A percentile compares a stretch with the other conserved stretches of the same genome.
These are phyloP conservation scores for Deilephila elpenor DNA, from an alignment of 2,888 invertebrate species.

Conservation along the genomic window DNA sequence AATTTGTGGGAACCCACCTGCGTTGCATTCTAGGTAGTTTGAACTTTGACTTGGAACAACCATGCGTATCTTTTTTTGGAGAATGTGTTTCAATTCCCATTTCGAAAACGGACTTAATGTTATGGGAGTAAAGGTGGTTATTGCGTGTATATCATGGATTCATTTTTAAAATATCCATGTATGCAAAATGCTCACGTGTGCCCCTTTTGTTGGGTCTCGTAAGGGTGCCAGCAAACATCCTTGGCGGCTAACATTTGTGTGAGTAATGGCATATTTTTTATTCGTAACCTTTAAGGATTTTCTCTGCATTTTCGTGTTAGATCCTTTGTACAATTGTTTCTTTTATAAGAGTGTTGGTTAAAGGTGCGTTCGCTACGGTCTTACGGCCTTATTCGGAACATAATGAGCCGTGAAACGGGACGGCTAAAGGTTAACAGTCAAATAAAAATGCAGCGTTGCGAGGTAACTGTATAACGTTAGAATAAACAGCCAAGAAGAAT, in stretches of 20 bases:
- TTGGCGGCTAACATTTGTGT: slow-evolving; percentile 58
- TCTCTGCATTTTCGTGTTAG: slow-evolving; percentile 23
- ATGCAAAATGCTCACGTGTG: slow-evolving; percentile 64
- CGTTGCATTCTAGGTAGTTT: slow-evolving; percentile 41
- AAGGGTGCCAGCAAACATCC: slow-evolving; percentile 51
- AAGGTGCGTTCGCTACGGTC: neutral
- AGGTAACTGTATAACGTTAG: slow-evolving; percentile 1
- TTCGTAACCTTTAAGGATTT: slow-evolving; percentile 48
- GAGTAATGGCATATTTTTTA: slow-evolving; percentile 55
- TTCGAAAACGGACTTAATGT: slow-evolving; percentile 46
- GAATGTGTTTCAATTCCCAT: slow-evolving; percentile 28
- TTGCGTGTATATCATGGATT: slow-evolving; percentile 40
- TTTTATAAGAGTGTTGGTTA: slow-evolving; percentile 8
- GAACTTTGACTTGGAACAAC: slow-evolving; percentile 67
- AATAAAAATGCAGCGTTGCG: slow-evolving; percentile 4
- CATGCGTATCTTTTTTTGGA: slow-evolving; percentile 20
- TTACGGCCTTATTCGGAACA: slow-evolving; percentile 1
- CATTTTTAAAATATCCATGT: slow-evolving; percentile 53
- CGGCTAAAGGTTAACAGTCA: slow-evolving; percentile 3
- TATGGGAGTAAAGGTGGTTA: slow-evolving; percentile 45
- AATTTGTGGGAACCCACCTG: slow-evolving; percentile 30
- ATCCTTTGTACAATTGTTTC: slow-evolving; percentile 14
- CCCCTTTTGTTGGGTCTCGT: slow-evolving; percentile 62
- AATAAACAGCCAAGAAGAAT: neutral
- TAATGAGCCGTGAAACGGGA: slow-evolving; percentile 14